Evolutionary conservation across 37 sponge, comb jelly and placozoan genomes (phyloP).

Genomic region (Chondrilla cf. caribensis): DNA sequence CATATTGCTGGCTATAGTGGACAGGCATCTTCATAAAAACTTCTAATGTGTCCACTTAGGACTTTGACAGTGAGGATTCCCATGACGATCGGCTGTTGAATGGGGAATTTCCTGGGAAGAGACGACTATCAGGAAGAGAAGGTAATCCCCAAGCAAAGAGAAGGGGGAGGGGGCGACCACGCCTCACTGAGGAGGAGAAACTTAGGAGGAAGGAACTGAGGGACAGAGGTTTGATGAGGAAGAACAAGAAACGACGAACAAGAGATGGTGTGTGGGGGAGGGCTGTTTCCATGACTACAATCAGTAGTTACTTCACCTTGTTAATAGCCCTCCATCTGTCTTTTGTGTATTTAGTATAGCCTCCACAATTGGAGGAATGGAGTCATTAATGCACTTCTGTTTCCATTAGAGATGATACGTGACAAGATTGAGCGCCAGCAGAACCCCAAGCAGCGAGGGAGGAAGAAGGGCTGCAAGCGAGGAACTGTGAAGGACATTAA

Average conservation of each 20-base stretch:
- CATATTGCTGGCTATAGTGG: too few relatives aligned
- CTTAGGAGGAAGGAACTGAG: slow-evolving; percentile 65
- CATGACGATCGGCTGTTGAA: slow-evolving; percentile 1
- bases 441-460: slow-evolving; percentile 16
- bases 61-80: background rate
- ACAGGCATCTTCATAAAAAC: too few relatives aligned
- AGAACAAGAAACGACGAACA: slow-evolving; percentile 60
- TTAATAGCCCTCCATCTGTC: too few relatives aligned
- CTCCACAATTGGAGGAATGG: too few relatives aligned
- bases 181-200: slow-evolving; percentile 75
- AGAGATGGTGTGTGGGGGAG: slow-evolving; percentile 52
- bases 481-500: slow-evolving; percentile 3
- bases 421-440: background rate
- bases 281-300: too few relatives aligned
- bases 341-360: too few relatives aligned
- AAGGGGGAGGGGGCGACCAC: slow-evolving; percentile 65
- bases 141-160: background rate
- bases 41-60: too few relatives aligned
- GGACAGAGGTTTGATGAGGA: slow-evolving; percentile 61
- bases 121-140: background rate
- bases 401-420: background rate
- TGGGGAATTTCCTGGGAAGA: slow-evolving; percentile 7
- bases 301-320: background rate
- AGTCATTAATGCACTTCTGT: too few relatives aligned
- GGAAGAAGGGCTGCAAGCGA: slow-evolving; percentile 9